Base-by-base conservation (phyloP, 2,797 vertebrate species). In the Morelia viridis region DNA sequence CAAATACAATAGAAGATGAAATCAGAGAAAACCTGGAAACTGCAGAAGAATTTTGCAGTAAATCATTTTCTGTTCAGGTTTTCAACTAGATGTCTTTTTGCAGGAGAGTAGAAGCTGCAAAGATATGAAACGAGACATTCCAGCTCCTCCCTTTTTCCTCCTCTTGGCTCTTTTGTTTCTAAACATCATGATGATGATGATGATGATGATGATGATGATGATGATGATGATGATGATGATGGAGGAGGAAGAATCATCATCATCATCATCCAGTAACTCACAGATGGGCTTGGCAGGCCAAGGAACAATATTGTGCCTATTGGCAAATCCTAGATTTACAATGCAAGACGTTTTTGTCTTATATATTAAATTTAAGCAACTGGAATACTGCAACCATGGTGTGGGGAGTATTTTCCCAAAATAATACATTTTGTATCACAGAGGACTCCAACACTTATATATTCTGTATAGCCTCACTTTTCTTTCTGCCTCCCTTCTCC, bases 401-500 rank as follows among this genome's bases (percentile, higher is more conserved):
- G 31, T 26, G 58, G 7, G 3, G 35, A 71, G 56, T 68, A 46
- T 26, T 22, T 56, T 68, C 92, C 7, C 46, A 71, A 71, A 91
- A 91, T 65, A 89, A 91, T 87, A 3, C 62, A 85, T 28, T 68
- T 68, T 68, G 28, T 28, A 35, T 50, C 71, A 41, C 65, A 88
- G 26, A 91, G 10, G 12, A 83, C 7, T 88, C 94, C 90, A 90
- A 93, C 86, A 35, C 35, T 22, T 93, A 80, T 89, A 26, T 88
- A 56, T 56, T 94, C 57, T 60, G 5, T 9, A 91, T 88, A n/a
- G 57, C 84, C 50, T 64, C 4, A 0, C 71, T 91, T 64, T 50
- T 10, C 28, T 80, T 89, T 58, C 87, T 62, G 6, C 4, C 68
- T 92, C 93, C 92, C 90, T n/a, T 50, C 91, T 10, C 57, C 92